A percentile compares a stretch with the other conserved stretches of the same genome.
Conservation (phyloP, 2,113 vertebrate species). For the Aplodontia rufa region DNA sequence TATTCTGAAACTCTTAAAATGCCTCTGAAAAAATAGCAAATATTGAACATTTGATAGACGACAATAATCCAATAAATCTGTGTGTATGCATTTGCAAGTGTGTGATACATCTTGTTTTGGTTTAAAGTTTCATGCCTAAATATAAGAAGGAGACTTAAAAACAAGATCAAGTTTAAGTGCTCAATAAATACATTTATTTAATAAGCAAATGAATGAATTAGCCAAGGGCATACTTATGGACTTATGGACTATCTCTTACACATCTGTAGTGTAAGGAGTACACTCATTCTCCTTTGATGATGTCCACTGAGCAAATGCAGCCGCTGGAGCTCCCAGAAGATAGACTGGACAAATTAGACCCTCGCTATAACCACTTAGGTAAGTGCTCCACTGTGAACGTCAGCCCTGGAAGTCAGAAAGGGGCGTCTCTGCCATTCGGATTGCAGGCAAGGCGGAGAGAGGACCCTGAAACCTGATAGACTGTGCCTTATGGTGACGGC, state of each 20-base stretch:
- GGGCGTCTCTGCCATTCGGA: conserved; percentile 8
- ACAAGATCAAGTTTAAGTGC: not conserved
- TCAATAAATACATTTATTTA: not conserved
- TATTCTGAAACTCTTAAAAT: not conserved
- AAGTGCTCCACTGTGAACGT: conserved; percentile 70
- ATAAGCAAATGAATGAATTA: not conserved
- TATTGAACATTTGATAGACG: not conserved
- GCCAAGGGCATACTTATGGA: not conserved
- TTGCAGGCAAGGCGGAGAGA: conserved; percentile 64
- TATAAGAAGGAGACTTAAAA: conserved; percentile 22
- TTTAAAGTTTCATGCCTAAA: conserved; percentile 3
- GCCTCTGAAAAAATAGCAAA: conserved; percentile 14
- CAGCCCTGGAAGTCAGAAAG: conserved; percentile 19
- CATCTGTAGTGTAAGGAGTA: conserved; percentile 44
- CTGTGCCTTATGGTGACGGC: conserved; percentile 79
- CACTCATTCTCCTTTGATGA: conserved; percentile 68
- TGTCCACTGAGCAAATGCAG: conserved; percentile 90
- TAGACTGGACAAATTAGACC: conserved; percentile 86
- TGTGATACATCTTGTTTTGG: not conserved
- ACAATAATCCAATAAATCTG: not conserved
- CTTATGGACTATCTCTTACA: not conserved
- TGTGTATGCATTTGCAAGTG: not conserved
- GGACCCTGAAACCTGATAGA: conserved; percentile 73
- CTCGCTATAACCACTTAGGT: conserved; percentile 85
- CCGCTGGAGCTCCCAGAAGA: conserved; percentile 88